A percentile compares a stretch with the other conserved stretches of the same genome.
These are phyloP conservation scores for Berghia stephanieae DNA, from an alignment of 1,140 invertebrate species.

Conservation along the genomic window DNA sequence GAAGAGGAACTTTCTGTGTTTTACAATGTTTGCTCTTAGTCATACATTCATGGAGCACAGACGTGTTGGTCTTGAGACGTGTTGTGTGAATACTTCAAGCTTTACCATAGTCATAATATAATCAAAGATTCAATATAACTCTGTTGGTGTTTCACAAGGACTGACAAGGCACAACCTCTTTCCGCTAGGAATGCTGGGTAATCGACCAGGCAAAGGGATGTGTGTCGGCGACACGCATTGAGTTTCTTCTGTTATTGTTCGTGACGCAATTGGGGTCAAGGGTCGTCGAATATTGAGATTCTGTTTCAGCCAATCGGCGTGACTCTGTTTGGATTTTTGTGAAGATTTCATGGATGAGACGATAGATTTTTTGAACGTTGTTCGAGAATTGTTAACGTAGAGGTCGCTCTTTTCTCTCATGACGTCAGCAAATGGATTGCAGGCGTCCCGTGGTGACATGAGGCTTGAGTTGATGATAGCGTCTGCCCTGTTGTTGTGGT, in stretches of 20 bases:
- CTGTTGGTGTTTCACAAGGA: constrained; percentile 28
- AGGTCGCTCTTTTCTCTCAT: constrained; percentile 23
- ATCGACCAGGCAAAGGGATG: constrained; percentile 1
- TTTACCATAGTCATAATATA: no score
- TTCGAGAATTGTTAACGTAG: constrained; percentile 5
- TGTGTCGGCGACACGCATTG: not conserved
- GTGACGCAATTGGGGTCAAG: constrained; percentile 26
- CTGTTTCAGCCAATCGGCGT: not conserved
- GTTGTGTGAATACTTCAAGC: no score
- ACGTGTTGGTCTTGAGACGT: no score
- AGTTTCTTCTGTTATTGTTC: constrained; percentile 10
- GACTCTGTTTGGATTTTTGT: not conserved
- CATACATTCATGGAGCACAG: no score
- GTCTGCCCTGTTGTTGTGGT: not conserved
- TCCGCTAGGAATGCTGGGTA: constrained; percentile 32
- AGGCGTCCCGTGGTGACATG: not conserved
- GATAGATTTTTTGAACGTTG: constrained; percentile 19
- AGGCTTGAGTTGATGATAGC: no score
- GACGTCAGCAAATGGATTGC: constrained; percentile 24
- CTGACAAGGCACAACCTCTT: constrained; percentile 17
- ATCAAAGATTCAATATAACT: not conserved
- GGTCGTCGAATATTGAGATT: not conserved
- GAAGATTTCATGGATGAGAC: not conserved
- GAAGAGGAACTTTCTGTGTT: no score
- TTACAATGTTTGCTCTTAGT: no score